These are phyloP conservation scores for Brachionus sp. DNA, from an alignment of 1,140 invertebrate genomes.

Conservation along the genomic window DNA sequence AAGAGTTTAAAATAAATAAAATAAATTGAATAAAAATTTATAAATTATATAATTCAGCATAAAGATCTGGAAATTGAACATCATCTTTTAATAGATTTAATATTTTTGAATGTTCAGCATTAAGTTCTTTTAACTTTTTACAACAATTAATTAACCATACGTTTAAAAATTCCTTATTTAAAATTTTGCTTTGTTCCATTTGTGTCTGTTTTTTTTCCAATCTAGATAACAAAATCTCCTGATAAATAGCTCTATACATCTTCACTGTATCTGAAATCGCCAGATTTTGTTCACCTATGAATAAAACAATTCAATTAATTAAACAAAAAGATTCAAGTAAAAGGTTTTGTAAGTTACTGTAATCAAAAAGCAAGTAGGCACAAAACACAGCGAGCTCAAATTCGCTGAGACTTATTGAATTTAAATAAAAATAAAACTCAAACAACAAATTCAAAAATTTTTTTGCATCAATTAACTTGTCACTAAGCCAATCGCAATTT, in stretches of 20 bases:
- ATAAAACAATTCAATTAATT: no score
- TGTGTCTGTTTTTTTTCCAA: conserved; percentile 16
- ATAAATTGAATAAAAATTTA: not conserved
- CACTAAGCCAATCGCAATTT: not conserved
- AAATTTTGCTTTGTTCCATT: not conserved
- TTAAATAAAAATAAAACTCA: conserved; percentile 44
- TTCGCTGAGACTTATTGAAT: not conserved
- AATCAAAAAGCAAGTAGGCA: conserved; percentile 12
- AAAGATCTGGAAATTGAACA: conserved; percentile 45
- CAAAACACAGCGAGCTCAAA: not conserved
- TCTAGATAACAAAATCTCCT: not conserved
- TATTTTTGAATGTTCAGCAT: conserved; percentile 33
- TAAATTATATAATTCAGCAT: conserved; percentile 43
- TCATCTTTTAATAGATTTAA: not conserved
- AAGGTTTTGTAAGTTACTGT: not conserved
- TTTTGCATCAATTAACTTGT: not conserved
- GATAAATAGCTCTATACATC: not conserved
- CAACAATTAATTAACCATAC: conserved; percentile 16
- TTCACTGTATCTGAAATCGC: not conserved
- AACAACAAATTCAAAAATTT: conserved; percentile 18
- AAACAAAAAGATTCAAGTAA: no score
- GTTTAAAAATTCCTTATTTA: conserved; percentile 23
- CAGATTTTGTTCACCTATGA: not conserved
- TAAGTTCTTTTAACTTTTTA: conserved; percentile 21
- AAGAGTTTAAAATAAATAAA: not conserved